Evolutionary conservation across 2,888 invertebrate species (phyloP), one percentile per base, ranked within the genome.

Genomic region (Rhyacophila evoluta): DNA sequence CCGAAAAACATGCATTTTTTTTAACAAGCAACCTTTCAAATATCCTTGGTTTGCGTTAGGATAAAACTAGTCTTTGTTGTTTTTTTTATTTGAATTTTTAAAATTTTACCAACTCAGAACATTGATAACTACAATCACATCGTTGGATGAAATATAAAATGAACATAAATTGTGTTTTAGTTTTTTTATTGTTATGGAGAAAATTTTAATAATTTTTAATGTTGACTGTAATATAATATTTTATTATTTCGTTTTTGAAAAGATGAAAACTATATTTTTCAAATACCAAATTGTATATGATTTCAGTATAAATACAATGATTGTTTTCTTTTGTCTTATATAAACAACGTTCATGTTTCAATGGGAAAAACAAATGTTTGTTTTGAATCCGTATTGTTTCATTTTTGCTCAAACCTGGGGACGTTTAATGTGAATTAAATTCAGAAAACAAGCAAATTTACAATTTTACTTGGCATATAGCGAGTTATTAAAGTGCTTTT

Each of bases 381-480:
- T 55, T 55, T 25, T 55, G 55, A 55, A 55, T 55, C 19, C 41
- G 55, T 55, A 55, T 55, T 55, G 55, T 55, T 55, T 55, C 55
- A 55, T 55, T 55, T 55, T 55, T 55, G 55, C 19, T 39, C 15
- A 19, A 55, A 55, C 55, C 0, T 19, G 25, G 19, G 15, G 55
- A 19, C 55, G 39, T 55, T 33, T 55, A 55, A 55, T 55, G 55
- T 55, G 19, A 55, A 55, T 55, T 19, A 55, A 55, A 55, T 55
- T 55, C 19, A 55, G 19, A 15, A 8, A 55, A 25, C 55, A 55
- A 15, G 8, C 19, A 19, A 55, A 55, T 55, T 55, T 25, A 55
- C 55, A 55, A 55, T 19, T 15, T 25, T 19, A 55, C 55, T 19
- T 55, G 55, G 19, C 10, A 19, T 55, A 8, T 55, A 8, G 15